Base-by-base conservation (phyloP, 2,113 vertebrate species). In the Podilymbus podiceps region DNA sequence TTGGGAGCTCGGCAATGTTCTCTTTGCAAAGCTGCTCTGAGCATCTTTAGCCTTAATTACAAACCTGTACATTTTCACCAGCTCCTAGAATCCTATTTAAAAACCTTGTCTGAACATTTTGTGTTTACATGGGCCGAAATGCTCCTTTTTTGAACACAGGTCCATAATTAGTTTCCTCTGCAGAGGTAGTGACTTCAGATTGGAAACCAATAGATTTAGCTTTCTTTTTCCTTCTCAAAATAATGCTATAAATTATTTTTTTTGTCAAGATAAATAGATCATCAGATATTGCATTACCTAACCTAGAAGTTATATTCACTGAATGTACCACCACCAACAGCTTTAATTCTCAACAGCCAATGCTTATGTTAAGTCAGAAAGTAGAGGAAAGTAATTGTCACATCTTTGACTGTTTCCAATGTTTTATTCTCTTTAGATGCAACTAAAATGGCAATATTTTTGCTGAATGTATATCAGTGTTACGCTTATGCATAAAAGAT, bases 401-500 rank as follows among this genome's bases (percentile, higher is more conserved):
- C 0, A 0, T 44, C 47, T 75, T 40, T 44, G 28, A 66, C 80
- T 16, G 4, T 31, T 94, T 84, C 42, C 55, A 60, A 33, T 38
- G 30, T 31, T 97, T 97, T 87, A 83, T 89, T 92, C 60, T 66
- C 52, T 49, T 92, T 88, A 62, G 28, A 62, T 81, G 56, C 71
- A 40, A 75, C 69, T 66, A 38, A 94, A 97, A 96, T 59, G 56
- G 42, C 90, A 95, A 71, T 87, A 77, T 81, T 63, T 74, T 87
- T 95, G 50, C 27, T 96, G 59, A 94, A 95, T 74, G n/a, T 55
- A 46, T 52, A 79, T 55, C 83, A 82, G 28, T 47, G 53, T 89
- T 94, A 87, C 50, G 58, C 58, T 85, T 93, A 76, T 52, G 55
- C 69, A 89, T 88, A 89, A 96, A 97, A 95, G 59, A 97, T 93